A percentile compares a stretch with the other conserved stretches of the same genome.
Conservation (phyloP, 2,113 vertebrate genomes). For the Hemibagrus wyckioides region DNA sequence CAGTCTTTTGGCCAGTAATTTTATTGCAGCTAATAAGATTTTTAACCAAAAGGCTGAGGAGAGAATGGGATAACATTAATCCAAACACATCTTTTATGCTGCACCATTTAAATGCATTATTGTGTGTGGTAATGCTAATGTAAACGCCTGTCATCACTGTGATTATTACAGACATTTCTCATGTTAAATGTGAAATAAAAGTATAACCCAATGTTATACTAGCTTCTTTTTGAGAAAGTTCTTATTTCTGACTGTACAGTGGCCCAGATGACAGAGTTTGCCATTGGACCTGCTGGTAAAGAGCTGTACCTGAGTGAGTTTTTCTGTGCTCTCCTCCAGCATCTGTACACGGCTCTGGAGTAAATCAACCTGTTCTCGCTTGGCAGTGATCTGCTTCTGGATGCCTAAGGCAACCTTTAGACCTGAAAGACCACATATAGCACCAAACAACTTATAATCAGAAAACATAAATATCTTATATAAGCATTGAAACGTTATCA, state of each 20-base stretch:
- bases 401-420: conserved; percentile 80
- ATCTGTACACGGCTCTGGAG: conserved; percentile 81
- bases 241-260: background rate
- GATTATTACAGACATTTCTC: background rate
- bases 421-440: conserved; percentile 62
- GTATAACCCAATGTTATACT: background rate
- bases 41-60: background rate
- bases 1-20: background rate
- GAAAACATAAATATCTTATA: background rate
- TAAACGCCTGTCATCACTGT: background rate
- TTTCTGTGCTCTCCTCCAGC: conserved; percentile 79
- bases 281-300: background rate
- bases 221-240: background rate
- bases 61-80: background rate
- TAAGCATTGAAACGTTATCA: background rate
- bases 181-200: background rate
- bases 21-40: background rate
- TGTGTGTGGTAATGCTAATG: background rate
- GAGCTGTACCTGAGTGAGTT: conserved; percentile 73
- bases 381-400: conserved; percentile 84
- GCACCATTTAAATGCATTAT: background rate
- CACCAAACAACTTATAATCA: background rate
- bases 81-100: background rate
- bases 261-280: background rate
- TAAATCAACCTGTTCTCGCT: conserved; percentile 79